Conservation (phyloP, 2,888 invertebrate species). For the Morpho achilles region DNA sequence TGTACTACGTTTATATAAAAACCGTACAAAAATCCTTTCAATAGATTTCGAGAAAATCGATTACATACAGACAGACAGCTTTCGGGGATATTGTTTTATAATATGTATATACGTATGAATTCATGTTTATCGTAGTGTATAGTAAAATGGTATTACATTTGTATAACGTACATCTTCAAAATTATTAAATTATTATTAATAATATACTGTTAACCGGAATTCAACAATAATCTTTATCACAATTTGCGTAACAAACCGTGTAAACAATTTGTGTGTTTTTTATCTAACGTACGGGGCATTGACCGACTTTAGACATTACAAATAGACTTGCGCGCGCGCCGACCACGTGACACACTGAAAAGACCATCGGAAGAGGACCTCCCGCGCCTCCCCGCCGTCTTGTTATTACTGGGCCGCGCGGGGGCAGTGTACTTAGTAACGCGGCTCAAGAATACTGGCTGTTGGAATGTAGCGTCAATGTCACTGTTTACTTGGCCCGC, state of each 20-base stretch:
- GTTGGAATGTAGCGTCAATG: conserved; percentile 70
- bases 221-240: conserved; percentile 16
- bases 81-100: no score
- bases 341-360: conserved; percentile 72
- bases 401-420: not conserved
- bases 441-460: conserved; percentile 35
- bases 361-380: conserved; percentile 40
- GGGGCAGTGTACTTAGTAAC: conserved; percentile 7
- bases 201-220: conserved; percentile 24
- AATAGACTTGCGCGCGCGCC: conserved; percentile 70
- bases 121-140: no score
- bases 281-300: conserved; percentile 76
- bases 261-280: conserved; percentile 74
- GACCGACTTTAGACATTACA: conserved; percentile 77
- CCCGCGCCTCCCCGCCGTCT: conserved; percentile 22
- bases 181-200: no score
- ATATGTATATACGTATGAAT: no score
- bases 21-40: no score
- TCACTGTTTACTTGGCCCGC: conserved; percentile 52
- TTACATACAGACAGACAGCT: no score
- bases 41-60: no score
- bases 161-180: no score
- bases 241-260: conserved; percentile 68
- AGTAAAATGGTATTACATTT: no score
- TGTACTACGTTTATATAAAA: no score